Percentiles rank a stretch among this genome's conserved stretches.
Evolutionary conservation across 2,797 vertebrate species (phyloP).

Genomic region (Gymnothorax reevesii): DNA sequence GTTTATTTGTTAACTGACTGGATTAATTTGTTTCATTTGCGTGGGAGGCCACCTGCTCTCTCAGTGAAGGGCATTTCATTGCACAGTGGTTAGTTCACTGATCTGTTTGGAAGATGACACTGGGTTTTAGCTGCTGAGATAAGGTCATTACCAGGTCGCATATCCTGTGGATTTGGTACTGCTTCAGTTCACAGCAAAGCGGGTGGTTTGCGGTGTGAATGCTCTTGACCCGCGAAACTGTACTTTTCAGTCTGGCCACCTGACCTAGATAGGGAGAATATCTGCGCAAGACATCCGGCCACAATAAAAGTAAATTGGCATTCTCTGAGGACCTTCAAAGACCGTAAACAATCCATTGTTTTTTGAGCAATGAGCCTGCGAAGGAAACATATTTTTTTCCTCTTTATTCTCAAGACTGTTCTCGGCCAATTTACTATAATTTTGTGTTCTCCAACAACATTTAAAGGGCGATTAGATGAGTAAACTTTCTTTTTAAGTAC

Average conservation of each 20-base stretch:
- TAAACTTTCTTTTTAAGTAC: too few relatives aligned
- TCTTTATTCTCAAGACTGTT: background rate
- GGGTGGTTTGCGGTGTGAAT: constrained; percentile 1
- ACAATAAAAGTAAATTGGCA: constrained; percentile 6
- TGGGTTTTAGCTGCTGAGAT: constrained; percentile 56
- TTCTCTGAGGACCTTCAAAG: constrained; percentile 14
- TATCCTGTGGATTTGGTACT: constrained; percentile 52
- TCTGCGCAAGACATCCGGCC: background rate
- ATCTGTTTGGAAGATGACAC: constrained; percentile 63
- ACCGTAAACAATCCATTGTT: constrained; percentile 16
- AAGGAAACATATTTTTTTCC: constrained; percentile 7
- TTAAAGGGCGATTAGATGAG: background rate
- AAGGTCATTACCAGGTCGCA: constrained; percentile 38
- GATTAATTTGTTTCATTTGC: constrained; percentile 65
- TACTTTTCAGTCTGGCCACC: constrained; percentile 36
- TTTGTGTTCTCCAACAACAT: background rate
- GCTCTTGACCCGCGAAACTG: constrained; percentile 51
- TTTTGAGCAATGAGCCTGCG: background rate
- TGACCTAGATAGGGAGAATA: constrained; percentile 33
- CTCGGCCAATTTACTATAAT: constrained; percentile 1
- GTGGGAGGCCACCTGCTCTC: constrained; percentile 62
- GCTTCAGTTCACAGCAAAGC: constrained; percentile 56
- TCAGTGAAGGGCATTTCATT: constrained; percentile 34
- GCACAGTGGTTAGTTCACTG: constrained; percentile 58
- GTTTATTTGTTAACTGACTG: constrained; percentile 68